Conservation (phyloP, 2,797 vertebrate genomes). For the Zenarchopterus dispar region DNA sequence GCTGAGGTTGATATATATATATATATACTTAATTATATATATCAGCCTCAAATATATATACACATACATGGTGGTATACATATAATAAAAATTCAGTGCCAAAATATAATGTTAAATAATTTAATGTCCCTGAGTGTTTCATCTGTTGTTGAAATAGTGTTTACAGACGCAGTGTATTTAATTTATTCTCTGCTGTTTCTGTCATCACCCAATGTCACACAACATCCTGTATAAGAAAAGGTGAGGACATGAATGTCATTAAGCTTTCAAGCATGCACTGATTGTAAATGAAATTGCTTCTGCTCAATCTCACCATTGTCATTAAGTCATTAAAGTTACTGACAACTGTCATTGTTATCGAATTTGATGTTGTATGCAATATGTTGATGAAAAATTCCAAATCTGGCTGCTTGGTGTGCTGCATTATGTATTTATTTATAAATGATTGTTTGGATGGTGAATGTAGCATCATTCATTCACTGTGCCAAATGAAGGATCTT, state of each 20-base stretch:
- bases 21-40: slow-evolving; percentile 38
- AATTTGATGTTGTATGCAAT: slow-evolving; percentile 88
- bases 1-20: slow-evolving; percentile 77
- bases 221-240: slow-evolving; percentile 61
- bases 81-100: slow-evolving; percentile 84
- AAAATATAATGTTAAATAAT: slow-evolving; percentile 84
- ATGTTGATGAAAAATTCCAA: slow-evolving; percentile 80
- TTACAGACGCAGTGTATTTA: slow-evolving; percentile 80
- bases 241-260: slow-evolving; percentile 82
- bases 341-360: slow-evolving; percentile 82
- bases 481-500: slow-evolving; percentile 74
- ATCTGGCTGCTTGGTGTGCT: slow-evolving; percentile 85
- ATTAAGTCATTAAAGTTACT: slow-evolving; percentile 75
- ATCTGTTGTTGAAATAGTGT: slow-evolving; percentile 83
- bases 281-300: slow-evolving; percentile 88
- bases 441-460: slow-evolving; percentile 79
- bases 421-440: slow-evolving; percentile 82
- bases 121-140: slow-evolving; percentile 82
- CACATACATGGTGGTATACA: slow-evolving; percentile 64
- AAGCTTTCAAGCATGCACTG: slow-evolving; percentile 84
- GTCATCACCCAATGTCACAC: slow-evolving; percentile 76
- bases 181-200: slow-evolving; percentile 82
- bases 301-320: slow-evolving; percentile 79
- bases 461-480: slow-evolving; percentile 77
- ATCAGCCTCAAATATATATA: slow-evolving; percentile 68